Conservation (phyloP, 2,888 invertebrate genomes). For the Uloborus plumipes region DNA sequence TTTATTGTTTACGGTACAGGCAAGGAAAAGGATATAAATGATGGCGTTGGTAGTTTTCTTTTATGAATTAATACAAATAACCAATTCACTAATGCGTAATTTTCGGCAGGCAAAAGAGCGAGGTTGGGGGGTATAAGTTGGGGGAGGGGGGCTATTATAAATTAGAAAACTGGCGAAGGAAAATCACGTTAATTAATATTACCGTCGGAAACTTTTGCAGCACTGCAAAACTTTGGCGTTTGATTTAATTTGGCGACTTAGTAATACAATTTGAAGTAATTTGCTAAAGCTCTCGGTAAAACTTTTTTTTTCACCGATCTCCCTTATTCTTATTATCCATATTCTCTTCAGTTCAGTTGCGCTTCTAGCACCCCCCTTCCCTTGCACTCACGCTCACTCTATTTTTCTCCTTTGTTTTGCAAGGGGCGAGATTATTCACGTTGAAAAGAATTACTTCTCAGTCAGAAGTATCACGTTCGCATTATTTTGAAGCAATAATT, state of each 20-base stretch:
- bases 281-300: slow-evolving; percentile 63
- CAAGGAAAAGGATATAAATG: slow-evolving; percentile 61
- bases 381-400: slow-evolving; percentile 35
- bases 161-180: slow-evolving; percentile 63
- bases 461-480: slow-evolving; percentile 59
- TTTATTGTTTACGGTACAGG: slow-evolving; percentile 64
- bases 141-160: slow-evolving; percentile 63
- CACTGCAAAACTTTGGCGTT: slow-evolving; percentile 63
- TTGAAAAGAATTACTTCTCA: slow-evolving; percentile 57
- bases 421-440: slow-evolving; percentile 54
- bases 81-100: slow-evolving; percentile 65
- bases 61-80: slow-evolving; percentile 65
- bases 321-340: slow-evolving; percentile 56
- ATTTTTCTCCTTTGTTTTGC: slow-evolving; percentile 63
- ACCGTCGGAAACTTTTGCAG: slow-evolving; percentile 65
- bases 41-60: slow-evolving; percentile 64
- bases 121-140: slow-evolving; percentile 1
- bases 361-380: slow-evolving; percentile 15
- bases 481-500: slow-evolving; percentile 64
- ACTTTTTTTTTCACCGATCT: slow-evolving; percentile 37
- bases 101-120: slow-evolving; percentile 56
- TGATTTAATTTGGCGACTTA: slow-evolving; percentile 66
- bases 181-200: slow-evolving; percentile 65
- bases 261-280: slow-evolving; percentile 65
- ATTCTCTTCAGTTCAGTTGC: slow-evolving; percentile 45